Evolutionary conservation across 2,113 vertebrate species (phyloP).

Genomic region (Genyomyrus donnyi): DNA sequence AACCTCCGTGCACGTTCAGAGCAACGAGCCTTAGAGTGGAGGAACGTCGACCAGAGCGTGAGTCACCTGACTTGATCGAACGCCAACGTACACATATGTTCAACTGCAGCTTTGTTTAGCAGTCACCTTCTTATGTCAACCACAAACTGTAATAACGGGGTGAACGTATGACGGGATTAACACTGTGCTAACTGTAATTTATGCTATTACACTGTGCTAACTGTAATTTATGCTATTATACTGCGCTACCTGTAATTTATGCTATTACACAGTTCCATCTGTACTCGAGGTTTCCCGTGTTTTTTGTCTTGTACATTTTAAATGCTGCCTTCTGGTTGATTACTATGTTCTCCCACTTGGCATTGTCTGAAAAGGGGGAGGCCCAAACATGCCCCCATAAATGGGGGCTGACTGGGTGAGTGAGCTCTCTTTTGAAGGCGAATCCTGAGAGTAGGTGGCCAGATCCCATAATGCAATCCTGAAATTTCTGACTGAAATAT

Average conservation of each 20-base stretch:
- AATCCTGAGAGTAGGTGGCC: background rate
- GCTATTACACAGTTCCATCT: background rate
- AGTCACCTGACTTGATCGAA: conserved; percentile 32
- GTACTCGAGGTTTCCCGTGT: background rate
- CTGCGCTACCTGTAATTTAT: background rate
- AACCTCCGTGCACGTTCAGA: conserved; percentile 59
- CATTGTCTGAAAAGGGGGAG: background rate
- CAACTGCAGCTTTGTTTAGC: background rate
- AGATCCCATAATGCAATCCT: background rate
- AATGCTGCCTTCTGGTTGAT: background rate
- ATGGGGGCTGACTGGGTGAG: background rate
- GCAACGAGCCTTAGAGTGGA: conserved; percentile 71
- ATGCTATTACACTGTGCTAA: background rate
- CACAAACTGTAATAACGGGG: background rate
- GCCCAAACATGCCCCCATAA: background rate
- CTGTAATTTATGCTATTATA: background rate
- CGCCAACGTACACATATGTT: background rate
- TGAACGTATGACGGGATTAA: background rate
- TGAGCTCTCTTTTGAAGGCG: background rate
- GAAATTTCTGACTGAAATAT: background rate
- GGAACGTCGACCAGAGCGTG: conserved; percentile 68
- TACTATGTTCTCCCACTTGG: background rate
- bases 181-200: background rate
- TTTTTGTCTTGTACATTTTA: background rate
- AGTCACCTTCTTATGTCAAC: background rate